These are phyloP conservation scores for Poeciliopsis infans DNA, from an alignment of 2,797 vertebrate species.

Conservation along the genomic window DNA sequence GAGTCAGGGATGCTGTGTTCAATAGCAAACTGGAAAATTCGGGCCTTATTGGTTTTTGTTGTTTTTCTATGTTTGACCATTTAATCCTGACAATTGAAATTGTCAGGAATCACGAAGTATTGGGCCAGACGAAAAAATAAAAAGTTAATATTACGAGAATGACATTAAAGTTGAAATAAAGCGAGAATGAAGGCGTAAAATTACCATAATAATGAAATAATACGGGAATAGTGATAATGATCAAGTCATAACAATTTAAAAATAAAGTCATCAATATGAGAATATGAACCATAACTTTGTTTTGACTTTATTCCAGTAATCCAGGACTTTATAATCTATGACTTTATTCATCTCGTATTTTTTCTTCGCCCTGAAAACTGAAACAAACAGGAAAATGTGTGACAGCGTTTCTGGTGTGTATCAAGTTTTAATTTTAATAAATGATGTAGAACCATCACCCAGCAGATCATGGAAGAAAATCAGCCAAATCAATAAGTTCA, in stretches of 20 bases:
- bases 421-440: not conserved
- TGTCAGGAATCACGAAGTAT: not conserved
- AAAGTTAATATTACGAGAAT: no score
- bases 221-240: not conserved
- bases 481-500: not conserved
- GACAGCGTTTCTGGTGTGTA: not conserved
- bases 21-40: fast-evolving
- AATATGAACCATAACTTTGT: no score
- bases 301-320: not conserved
- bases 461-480: not conserved
- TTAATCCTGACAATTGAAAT: not conserved
- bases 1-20: constrained; percentile 6
- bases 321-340: no score
- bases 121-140: no score
- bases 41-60: not conserved
- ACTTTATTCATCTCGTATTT: no score
- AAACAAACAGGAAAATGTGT: not conserved
- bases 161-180: no score
- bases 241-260: not conserved
- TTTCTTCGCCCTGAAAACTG: not conserved
- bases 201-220: not conserved
- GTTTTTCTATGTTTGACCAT: not conserved
- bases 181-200: not conserved
- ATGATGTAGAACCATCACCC: not conserved
- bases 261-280: no score